Percentiles rank a stretch among this genome's conserved stretches.
These are phyloP conservation scores for Tinea pellionella DNA, from an alignment of 2,888 invertebrate genomes.

Conservation along the genomic window DNA sequence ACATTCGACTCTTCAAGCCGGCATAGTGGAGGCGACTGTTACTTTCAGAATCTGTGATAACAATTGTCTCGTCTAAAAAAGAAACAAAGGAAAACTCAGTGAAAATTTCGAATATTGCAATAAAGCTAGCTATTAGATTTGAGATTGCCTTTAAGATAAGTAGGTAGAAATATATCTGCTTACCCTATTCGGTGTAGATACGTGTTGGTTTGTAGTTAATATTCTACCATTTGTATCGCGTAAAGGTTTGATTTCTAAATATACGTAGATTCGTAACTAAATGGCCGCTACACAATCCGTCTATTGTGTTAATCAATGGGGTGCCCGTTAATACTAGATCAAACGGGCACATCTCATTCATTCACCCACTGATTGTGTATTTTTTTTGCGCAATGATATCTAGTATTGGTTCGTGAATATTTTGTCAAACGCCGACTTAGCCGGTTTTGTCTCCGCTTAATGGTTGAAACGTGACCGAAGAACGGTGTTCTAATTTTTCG, in stretches of 20 bases:
- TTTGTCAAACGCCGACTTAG: slow-evolving; percentile 60
- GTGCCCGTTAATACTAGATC: slow-evolving; percentile 56
- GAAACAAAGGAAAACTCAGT: too few relatives aligned
- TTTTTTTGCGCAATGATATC: slow-evolving; percentile 70
- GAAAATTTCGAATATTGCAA: too few relatives aligned
- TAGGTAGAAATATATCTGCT: not conserved
- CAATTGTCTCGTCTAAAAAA: too few relatives aligned
- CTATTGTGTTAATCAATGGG: slow-evolving; percentile 22
- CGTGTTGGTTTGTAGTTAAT: too few relatives aligned
- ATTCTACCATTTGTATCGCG: not conserved
- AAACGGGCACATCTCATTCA: slow-evolving; percentile 18
- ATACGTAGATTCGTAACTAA: not conserved
- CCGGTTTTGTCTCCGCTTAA: slow-evolving; percentile 61
- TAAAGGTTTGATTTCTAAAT: not conserved
- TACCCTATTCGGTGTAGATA: too few relatives aligned
- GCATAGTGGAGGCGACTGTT: too few relatives aligned
- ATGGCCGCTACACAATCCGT: not conserved
- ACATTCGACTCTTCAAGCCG: too few relatives aligned
- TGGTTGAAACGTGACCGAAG: slow-evolving; percentile 62
- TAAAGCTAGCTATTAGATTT: too few relatives aligned
- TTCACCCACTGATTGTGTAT: slow-evolving; percentile 25
- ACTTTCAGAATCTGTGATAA: too few relatives aligned
- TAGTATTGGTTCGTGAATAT: slow-evolving; percentile 59
- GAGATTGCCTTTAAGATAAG: too few relatives aligned
- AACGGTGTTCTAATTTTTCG: slow-evolving; percentile 52